phyloP scores from a whole-genome alignment of 2,888 invertebrate species.

The Endotricha flammealis region DNA sequence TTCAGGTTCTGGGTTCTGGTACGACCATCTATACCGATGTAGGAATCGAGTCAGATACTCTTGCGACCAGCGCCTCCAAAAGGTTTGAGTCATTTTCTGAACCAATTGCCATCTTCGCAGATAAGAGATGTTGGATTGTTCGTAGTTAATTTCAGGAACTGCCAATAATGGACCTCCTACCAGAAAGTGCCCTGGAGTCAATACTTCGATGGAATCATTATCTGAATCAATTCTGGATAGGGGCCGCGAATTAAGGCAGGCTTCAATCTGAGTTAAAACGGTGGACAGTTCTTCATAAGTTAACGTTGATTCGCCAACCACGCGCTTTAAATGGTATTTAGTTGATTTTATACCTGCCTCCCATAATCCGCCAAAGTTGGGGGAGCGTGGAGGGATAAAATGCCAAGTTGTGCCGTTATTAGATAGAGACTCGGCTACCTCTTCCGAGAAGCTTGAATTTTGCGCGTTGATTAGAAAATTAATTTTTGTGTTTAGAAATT shows the following conservation, averaged over 20 bases:
- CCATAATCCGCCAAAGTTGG: conserved; percentile 20
- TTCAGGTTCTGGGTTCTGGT: too few relatives aligned
- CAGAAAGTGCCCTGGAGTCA: conserved; percentile 17
- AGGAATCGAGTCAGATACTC: too few relatives aligned
- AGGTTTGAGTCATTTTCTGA: conserved; percentile 17
- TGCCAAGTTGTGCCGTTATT: too few relatives aligned
- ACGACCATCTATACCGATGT: too few relatives aligned
- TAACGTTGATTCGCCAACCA: conserved; percentile 5
- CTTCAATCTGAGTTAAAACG: conserved; percentile 14
- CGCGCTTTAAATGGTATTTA: conserved; percentile 13
- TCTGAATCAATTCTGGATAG: conserved; percentile 12
- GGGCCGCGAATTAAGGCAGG: conserved; percentile 15
- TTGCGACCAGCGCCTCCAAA: conserved; percentile 19
- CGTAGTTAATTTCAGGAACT: conserved; percentile 13
- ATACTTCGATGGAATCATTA: conserved; percentile 14
- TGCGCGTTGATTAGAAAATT: too few relatives aligned
- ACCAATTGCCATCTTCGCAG: conserved; percentile 19
- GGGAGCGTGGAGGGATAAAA: too few relatives aligned
- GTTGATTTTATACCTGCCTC: conserved; percentile 18
- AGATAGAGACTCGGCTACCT: too few relatives aligned
- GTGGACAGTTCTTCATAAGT: conserved; percentile 19
- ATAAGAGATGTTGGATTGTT: conserved; percentile 6
- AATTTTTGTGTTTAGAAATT: too few relatives aligned
- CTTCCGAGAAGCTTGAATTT: too few relatives aligned
- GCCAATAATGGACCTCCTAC: conserved; percentile 11